Evolutionary conservation across 2,113 vertebrate genomes (phyloP), one percentile per base, ranked within the genome.

Genomic region (Gasterosteus aculeatus): DNA sequence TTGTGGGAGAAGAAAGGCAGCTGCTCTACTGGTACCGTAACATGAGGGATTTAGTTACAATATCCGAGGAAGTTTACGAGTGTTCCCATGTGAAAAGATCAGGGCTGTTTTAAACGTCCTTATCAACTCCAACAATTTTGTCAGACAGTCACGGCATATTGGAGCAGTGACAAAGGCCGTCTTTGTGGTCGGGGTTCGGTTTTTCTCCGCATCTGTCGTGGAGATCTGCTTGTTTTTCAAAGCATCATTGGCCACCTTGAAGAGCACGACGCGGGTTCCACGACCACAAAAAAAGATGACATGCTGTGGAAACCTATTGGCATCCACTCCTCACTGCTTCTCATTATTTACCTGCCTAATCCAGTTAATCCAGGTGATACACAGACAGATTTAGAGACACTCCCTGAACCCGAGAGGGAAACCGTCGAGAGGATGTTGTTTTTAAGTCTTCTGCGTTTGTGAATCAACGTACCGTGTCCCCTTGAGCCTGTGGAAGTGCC

Each of bases 61-160:
- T 64, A 44, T 56, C 82, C 59, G 16, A 87, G 87, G 83, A 83
- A 90, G 91, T 91, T 91, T 91, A 91, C 51, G 86, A 86, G 79
- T 66, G 72, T 85, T 81, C 77, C 84, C 73, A 85, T 83, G 75
- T 71, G 82, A 75, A 69, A 63, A 70, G 78, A 90, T 85, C 72
- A 16, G 85, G 84, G 87, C 81, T 72, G 63, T 82, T 92, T 88
- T 72, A 88, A 88, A 80, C 72, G 39, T 71, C 59, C 91, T 94
- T 93, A 94, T 95, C 94, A 75, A 78, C 78, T 77, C 62, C 68
- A 53, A 47, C 76, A 59, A 93, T 90, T 93, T 93, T 93, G 91
- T 93, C 80, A 87, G 90, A 81, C 82, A 91, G 93, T 95, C 93
- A 94, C 82, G 92, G 93, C 93, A 92, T 93, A 94, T 94, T 94